Evolutionary conservation across 2,888 invertebrate genomes (phyloP), one percentile per base, ranked within the genome.

Genomic region (Frankliniella fusca): DNA sequence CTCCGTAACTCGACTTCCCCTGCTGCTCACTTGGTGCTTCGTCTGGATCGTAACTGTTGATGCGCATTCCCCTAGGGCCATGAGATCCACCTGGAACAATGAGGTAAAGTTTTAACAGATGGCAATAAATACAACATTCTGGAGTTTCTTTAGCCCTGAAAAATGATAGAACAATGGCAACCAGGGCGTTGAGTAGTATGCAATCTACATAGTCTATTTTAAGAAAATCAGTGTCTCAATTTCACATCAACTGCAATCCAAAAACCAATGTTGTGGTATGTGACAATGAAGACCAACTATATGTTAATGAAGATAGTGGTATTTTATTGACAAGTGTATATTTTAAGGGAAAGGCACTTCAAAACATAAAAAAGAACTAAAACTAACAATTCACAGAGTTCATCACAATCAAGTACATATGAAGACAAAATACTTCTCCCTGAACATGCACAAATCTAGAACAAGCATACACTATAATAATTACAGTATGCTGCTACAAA

Each of bases 11-110:
- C 2, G 70, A 76, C 27, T 76, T 80, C 10, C 81, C 83, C 70
- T 61, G 86, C 83, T 18, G 85, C 85, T 82, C 80, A 81, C 81
- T 27, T 84, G 89, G 90, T 15, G 92, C 91, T 87, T 93, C 93
- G 85, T 93, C 93, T 11, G 93, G 93, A 87, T 93, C 93, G 86
- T 91, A 92, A 84, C 91, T 92, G 84, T 92, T 91, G 83, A 93
- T 91, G 85, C 93, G 89, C 87, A 92, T 92, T 83, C 92, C 92
- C 84, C 93, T 90, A 82, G 91, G 91, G 86, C 90, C 91, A 87
- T 93, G 93, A 84, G 91, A 91, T 87, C 92, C 92, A 88, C 88
- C 89, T 87, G 86, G 86, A 54, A 82, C 27, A 50, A 82, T n/a
- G 23, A 50, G 38, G 38, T 38, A 38, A 38, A 38, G 5, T 38